A percentile compares a stretch with the other conserved stretches of the same genome.
phyloP scores from a whole-genome alignment of 2,797 vertebrate genomes.

The Aldrovandia affinis region DNA sequence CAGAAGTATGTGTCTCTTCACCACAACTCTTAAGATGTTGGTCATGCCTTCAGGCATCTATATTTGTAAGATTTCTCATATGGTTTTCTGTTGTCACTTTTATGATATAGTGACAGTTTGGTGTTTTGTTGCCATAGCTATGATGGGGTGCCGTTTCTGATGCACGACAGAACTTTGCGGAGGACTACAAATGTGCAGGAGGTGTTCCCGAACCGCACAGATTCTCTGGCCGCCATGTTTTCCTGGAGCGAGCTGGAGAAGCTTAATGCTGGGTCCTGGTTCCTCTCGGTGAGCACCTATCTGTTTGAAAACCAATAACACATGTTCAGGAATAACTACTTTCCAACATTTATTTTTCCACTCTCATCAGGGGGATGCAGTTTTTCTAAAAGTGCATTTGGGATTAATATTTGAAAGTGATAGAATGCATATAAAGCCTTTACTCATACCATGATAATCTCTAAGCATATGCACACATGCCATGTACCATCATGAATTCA shows the following conservation, averaged over 20 bases:
- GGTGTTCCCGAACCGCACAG: slow-evolving; percentile 73
- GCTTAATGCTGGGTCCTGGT: slow-evolving; percentile 88
- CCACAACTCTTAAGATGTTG: too few species aligned
- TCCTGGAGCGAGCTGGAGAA: slow-evolving; percentile 80
- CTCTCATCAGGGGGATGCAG: neutral
- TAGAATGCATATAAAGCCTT: too few species aligned
- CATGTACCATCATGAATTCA: too few species aligned
- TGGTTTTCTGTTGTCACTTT: slow-evolving; percentile 2
- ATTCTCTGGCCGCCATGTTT: slow-evolving; percentile 68
- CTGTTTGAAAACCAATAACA: neutral
- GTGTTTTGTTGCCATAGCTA: slow-evolving; percentile 62
- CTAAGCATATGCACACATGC: too few species aligned
- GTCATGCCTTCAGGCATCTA: too few species aligned
- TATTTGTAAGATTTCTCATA: neutral
- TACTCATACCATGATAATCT: too few species aligned
- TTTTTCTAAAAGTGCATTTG: too few species aligned
- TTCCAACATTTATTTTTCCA: too few species aligned
- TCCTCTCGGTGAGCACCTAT: slow-evolving; percentile 70
- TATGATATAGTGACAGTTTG: neutral
- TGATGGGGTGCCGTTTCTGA: slow-evolving; percentile 87
- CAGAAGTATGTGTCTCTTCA: too few species aligned
- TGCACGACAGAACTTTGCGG: slow-evolving; percentile 85
- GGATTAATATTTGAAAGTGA: too few species aligned
- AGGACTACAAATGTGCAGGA: slow-evolving; percentile 85
- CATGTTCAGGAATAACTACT: too few species aligned